phyloP scores from a whole-genome alignment of 2,888 invertebrate species.

The Herminia tarsipennalis region DNA sequence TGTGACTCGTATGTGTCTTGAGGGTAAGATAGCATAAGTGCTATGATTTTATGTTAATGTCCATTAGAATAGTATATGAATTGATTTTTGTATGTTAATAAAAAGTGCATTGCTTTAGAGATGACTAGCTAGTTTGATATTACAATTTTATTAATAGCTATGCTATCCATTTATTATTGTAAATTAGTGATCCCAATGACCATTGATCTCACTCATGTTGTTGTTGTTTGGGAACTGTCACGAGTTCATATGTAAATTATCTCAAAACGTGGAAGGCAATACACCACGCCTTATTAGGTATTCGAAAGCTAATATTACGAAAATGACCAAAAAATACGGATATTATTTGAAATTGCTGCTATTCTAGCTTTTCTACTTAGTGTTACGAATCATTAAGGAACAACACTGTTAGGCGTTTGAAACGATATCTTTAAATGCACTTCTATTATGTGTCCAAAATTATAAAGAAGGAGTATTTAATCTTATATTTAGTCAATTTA shows the following conservation, averaged over 20 bases:
- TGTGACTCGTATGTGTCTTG: constrained; percentile 41
- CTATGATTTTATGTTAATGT: constrained; percentile 53
- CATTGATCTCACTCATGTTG: constrained; percentile 76
- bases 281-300: constrained; percentile 67
- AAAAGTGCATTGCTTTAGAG: constrained; percentile 47
- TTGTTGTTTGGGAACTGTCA: constrained; percentile 58
- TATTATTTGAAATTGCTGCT: constrained; percentile 62
- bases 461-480: constrained; percentile 63
- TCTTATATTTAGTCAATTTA: constrained; percentile 78
- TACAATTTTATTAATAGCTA: constrained; percentile 29
- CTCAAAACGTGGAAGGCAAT: constrained; percentile 61
- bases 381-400: constrained; percentile 57
- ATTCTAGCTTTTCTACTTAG: constrained; percentile 70
- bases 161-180: constrained; percentile 53
- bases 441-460: constrained; percentile 72
- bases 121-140: constrained; percentile 46
- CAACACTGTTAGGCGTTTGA: constrained; percentile 51
- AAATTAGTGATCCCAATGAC: constrained; percentile 51
- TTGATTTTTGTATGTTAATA: constrained; percentile 48
- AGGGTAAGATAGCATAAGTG: constrained; percentile 43
- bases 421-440: constrained; percentile 51
- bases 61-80: constrained; percentile 42
- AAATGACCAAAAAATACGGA: constrained; percentile 72
- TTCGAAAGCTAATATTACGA: constrained; percentile 61
- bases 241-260: constrained; percentile 57